These are phyloP conservation scores for Microtus ochrogaster DNA, from an alignment of 2,113 vertebrate species.

Conservation along the genomic window DNA sequence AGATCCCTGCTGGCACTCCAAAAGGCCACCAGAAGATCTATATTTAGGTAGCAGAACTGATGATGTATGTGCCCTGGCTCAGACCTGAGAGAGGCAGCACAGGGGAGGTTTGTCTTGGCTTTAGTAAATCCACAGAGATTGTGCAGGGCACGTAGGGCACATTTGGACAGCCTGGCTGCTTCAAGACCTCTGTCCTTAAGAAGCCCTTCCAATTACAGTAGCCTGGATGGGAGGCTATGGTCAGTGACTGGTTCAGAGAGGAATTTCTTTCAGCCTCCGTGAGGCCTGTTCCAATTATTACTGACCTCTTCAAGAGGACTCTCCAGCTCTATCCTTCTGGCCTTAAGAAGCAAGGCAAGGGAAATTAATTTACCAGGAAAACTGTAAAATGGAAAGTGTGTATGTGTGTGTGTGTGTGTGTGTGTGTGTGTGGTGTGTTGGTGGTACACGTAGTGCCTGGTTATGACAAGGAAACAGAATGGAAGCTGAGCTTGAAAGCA, in stretches of 20 bases:
- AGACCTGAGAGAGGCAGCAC: not conserved
- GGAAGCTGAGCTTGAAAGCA: constrained; percentile 8
- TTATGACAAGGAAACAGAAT: not conserved
- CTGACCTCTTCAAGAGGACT: not conserved
- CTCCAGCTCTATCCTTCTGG: not conserved
- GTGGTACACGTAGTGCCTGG: not conserved
- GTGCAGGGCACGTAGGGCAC: not conserved
- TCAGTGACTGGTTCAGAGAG: not conserved
- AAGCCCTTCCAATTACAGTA: not conserved
- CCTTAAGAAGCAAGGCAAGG: constrained; percentile 41
- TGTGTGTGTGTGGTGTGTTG: too few relatives aligned
- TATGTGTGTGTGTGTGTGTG: not conserved
- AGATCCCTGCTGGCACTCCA: not conserved
- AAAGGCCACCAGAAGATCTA: constrained; percentile 2
- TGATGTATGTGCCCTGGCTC: not conserved
- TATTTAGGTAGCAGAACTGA: not conserved
- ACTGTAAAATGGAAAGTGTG: not conserved
- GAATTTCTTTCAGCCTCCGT: constrained; percentile 10
- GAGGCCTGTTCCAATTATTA: constrained; percentile 4
- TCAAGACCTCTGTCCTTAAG: not conserved
- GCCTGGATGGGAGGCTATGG: not conserved
- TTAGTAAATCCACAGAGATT: not conserved
- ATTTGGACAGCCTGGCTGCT: not conserved
- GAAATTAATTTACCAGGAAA: not conserved
- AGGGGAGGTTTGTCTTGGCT: not conserved